Percentiles rank a stretch among this genome's conserved stretches.
phyloP scores from a whole-genome alignment of 2,888 invertebrate species.

The Apodemia hepburni region DNA sequence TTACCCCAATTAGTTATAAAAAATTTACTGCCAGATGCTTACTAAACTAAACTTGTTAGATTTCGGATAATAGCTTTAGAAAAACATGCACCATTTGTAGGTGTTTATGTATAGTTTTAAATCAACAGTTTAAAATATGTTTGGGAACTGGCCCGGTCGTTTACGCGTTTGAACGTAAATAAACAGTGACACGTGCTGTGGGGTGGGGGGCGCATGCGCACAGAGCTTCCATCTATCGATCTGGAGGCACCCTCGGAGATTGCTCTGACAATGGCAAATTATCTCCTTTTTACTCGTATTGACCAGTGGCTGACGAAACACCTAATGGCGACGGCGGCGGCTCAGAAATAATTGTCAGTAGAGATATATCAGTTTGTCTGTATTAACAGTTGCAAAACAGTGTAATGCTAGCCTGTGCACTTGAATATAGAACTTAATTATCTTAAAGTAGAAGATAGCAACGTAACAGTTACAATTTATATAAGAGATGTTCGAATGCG shows the following conservation, averaged over 20 bases:
- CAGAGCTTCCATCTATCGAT: constrained; percentile 31
- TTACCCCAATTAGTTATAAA: not conserved
- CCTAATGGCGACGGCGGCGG: not conserved
- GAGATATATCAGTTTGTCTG: too few species aligned
- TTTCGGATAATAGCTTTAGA: not conserved
- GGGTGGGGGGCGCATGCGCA: constrained; percentile 54
- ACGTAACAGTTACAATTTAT: too few species aligned
- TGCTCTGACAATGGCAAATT: constrained; percentile 9
- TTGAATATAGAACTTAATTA: too few species aligned
- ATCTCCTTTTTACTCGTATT: constrained; percentile 4
- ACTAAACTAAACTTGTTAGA: not conserved
- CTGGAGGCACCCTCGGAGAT: constrained; percentile 13
- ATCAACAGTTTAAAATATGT: constrained; percentile 14
- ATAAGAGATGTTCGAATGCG: too few species aligned
- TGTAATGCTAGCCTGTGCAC: too few species aligned
- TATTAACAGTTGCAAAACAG: too few species aligned
- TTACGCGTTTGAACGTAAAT: constrained; percentile 63
- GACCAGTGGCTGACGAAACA: not conserved
- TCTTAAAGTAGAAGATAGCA: too few species aligned
- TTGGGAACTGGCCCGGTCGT: constrained; percentile 35
- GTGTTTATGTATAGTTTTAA: not conserved
- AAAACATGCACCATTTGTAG: not conserved
- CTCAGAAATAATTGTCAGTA: not conserved
- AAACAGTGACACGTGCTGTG: constrained; percentile 74
- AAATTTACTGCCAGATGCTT: not conserved